Conservation (phyloP, 2,113 vertebrate species). For the Festucalex cinctus region DNA sequence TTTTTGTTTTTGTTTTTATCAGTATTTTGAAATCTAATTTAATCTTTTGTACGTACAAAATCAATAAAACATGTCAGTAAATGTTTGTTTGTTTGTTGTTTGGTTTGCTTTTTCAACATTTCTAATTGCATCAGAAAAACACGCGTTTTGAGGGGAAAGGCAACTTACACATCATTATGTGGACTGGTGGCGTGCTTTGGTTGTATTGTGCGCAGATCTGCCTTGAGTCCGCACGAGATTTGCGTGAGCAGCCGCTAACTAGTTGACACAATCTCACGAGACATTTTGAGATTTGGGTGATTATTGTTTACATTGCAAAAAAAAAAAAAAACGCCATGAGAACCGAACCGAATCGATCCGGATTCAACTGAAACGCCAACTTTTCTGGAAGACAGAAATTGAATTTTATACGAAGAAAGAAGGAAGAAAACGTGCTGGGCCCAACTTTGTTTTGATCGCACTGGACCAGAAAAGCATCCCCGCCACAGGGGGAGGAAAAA, state of each 20-base stretch:
- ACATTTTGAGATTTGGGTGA: constrained; percentile 75
- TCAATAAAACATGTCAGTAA: constrained; percentile 12
- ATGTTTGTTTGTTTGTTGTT: too few relatives aligned
- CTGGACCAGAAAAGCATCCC: constrained; percentile 57
- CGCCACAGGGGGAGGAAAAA: constrained; percentile 49
- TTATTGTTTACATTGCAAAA: constrained; percentile 81
- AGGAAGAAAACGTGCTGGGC: constrained; percentile 35
- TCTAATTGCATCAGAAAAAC: background rate
- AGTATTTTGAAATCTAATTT: constrained; percentile 45
- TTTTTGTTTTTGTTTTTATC: constrained; percentile 29
- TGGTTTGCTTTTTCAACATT: background rate
- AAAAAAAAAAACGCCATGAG: constrained; percentile 50
- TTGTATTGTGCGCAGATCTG: constrained; percentile 46
- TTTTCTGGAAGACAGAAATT: constrained; percentile 20
- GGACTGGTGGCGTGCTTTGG: background rate
- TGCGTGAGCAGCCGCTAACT: constrained; percentile 64
- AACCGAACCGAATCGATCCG: constrained; percentile 77
- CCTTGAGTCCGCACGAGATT: constrained; percentile 54
- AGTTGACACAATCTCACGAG: constrained; percentile 75
- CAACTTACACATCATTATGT: constrained; percentile 28
- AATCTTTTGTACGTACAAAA: constrained; percentile 27
- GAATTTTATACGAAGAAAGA: constrained; percentile 35
- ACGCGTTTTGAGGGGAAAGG: background rate
- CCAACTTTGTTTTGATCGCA: constrained; percentile 64
- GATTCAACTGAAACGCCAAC: constrained; percentile 60